Evolutionary conservation across 2,113 vertebrate species (phyloP).

Genomic region (Pitta sordida): DNA sequence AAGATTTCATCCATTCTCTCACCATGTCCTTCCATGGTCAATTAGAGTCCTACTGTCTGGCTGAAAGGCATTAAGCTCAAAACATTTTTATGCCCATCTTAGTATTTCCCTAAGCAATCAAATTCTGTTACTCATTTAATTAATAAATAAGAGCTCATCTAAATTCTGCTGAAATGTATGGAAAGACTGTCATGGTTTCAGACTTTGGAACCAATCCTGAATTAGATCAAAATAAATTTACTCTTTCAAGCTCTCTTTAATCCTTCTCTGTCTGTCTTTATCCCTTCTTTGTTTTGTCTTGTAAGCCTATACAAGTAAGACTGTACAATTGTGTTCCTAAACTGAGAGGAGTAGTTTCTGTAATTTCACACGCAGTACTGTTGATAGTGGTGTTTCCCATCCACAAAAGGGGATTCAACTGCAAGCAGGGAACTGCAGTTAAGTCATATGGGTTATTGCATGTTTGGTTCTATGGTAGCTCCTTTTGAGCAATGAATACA

Average conservation of each 20-base stretch:
- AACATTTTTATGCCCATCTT: neutral
- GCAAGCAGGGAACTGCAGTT: neutral
- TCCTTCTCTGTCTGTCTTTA: neutral
- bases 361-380: neutral
- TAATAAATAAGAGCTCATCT: neutral
- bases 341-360: neutral
- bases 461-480: neutral
- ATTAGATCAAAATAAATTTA: neutral
- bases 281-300: neutral
- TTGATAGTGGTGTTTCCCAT: neutral
- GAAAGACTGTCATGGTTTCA: neutral
- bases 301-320: neutral
- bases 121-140: neutral
- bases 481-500: neutral
- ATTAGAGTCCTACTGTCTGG: neutral
- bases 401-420: neutral
- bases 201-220: neutral
- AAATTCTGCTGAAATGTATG: neutral
- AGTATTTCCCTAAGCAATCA: neutral
- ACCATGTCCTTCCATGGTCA: neutral
- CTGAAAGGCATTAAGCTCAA: neutral
- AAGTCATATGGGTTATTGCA: neutral
- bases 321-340: neutral
- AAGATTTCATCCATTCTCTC: neutral
- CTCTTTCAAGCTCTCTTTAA: neutral